Evolutionary conservation across 2,797 vertebrate species (phyloP), one percentile per base, ranked within the genome.

Genomic region (Onychomys torridus): DNA sequence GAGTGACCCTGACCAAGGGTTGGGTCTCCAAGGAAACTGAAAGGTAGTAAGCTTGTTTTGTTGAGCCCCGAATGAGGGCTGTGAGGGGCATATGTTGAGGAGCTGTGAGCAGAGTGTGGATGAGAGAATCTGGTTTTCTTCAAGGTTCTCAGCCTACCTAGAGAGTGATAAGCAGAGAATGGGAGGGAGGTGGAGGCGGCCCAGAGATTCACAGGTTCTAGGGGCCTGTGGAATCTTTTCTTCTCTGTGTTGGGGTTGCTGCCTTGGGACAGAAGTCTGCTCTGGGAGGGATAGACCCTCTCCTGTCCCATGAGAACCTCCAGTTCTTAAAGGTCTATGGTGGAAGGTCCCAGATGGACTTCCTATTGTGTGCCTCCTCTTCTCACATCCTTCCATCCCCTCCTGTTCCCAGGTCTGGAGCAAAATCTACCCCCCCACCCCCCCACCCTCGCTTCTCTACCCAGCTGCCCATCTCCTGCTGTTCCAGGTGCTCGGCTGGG

Each of bases 361-460:
- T 67, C 21, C 21, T 21, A 17, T 6, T 52, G 43, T 65, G 29
- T 61, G 63, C 25, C 5, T 13, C 1, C 5, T 9, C 1, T 14
- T 2, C n/a, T 11, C 25, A 6, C 2, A 9, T 10, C 13, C 40
- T 46, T 17, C 40, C 16, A 14, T n/a, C 5, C 5, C 19, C 17
- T 59, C 25, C 67, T 40, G 32, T 85, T 46, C 57, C 7, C n/a
- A 29, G 32, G 23, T 57, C 1, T 57, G 75, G 3, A 57, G 10
- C 27, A 57, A 67, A 79, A 17, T 19, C 65, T 23, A 2, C 34
- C 55, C 3, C 17, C 27, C 0, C 23, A n/a, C n/a, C n/a, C n/a
- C n/a, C n/a, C n/a, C n/a, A n/a, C n/a, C n/a, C n/a, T n/a, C n/a
- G n/a, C n/a, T 10, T 55, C n/a, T 17, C 46, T 43, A 6, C 37